These are phyloP conservation scores for Anorthoa munda DNA, from an alignment of 2,888 invertebrate species.

Conservation along the genomic window DNA sequence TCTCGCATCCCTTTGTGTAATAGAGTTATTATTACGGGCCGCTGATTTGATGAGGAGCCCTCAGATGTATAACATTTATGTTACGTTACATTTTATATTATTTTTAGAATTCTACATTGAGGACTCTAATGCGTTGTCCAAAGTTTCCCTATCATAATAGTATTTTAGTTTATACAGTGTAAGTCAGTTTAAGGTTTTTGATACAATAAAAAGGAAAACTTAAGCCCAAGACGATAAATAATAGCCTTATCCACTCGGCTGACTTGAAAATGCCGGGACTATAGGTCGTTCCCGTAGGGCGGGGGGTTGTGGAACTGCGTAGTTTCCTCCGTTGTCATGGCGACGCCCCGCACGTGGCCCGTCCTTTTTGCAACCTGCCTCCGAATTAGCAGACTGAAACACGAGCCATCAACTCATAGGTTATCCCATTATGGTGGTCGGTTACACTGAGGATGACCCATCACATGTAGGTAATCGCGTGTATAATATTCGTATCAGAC, in stretches of 20 bases:
- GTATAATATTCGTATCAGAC: slow-evolving; percentile 67
- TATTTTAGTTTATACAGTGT: neutral
- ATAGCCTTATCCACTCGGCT: slow-evolving; percentile 66
- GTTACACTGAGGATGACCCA: slow-evolving; percentile 74
- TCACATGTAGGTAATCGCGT: slow-evolving; percentile 77
- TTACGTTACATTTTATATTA: slow-evolving; percentile 42
- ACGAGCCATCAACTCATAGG: slow-evolving; percentile 75
- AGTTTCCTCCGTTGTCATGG: slow-evolving; percentile 88
- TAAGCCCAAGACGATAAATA: slow-evolving; percentile 61
- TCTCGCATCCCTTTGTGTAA: slow-evolving; percentile 85
- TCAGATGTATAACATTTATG: slow-evolving; percentile 62
- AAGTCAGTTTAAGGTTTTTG: neutral
- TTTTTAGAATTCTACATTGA: neutral
- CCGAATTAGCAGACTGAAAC: slow-evolving; percentile 80
- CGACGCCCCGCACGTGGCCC: slow-evolving; percentile 86
- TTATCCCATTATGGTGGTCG: slow-evolving; percentile 77
- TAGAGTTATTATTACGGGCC: slow-evolving; percentile 86
- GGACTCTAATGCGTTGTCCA: neutral
- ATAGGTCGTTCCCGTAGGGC: slow-evolving; percentile 67
- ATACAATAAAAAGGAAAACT: slow-evolving; percentile 29
- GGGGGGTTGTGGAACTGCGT: slow-evolving; percentile 83
- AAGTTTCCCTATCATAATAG: neutral
- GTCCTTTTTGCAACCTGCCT: slow-evolving; percentile 77
- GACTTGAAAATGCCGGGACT: slow-evolving; percentile 71
- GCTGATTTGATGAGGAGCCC: slow-evolving; percentile 83